phyloP scores from a whole-genome alignment of 1,140 invertebrate species.

The Drosophila trapezifrons region DNA sequence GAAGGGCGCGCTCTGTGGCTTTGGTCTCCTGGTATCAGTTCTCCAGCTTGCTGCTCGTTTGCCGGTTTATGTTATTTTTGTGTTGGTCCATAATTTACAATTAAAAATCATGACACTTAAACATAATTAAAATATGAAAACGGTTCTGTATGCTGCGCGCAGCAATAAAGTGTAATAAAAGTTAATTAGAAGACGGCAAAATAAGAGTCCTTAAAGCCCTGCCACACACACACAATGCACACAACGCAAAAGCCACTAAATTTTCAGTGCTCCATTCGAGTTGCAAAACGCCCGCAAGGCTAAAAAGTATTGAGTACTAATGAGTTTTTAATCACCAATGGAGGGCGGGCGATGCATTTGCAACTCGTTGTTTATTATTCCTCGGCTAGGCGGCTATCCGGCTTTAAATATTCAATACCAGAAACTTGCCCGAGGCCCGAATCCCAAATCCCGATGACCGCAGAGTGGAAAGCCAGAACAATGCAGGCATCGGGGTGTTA shows the following conservation, averaged over 20 bases:
- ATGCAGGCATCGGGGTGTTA: constrained; percentile 78
- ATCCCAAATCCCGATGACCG: constrained; percentile 15
- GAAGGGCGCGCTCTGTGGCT: constrained; percentile 26
- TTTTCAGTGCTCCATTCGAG: constrained; percentile 19
- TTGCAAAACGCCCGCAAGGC: neutral
- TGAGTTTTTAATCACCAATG: constrained; percentile 76
- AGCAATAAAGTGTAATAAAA: constrained; percentile 81
- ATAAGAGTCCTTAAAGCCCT: constrained; percentile 45
- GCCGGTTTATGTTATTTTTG: constrained; percentile 63
- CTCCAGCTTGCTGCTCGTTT: constrained; percentile 34
- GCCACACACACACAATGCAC: neutral
- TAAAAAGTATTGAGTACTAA: constrained; percentile 58
- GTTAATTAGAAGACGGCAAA: constrained; percentile 68
- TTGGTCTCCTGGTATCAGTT: constrained; percentile 30
- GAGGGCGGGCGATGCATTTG: constrained; percentile 5
- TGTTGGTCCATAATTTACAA: constrained; percentile 73
- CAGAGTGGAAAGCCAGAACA: constrained; percentile 53
- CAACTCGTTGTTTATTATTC: constrained; percentile 43
- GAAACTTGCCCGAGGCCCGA: constrained; percentile 3
- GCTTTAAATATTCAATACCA: constrained; percentile 37
- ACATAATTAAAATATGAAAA: constrained; percentile 83
- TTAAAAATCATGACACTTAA: constrained; percentile 81
- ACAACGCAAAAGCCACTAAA: constrained; percentile 43
- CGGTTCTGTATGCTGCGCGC: constrained; percentile 65
- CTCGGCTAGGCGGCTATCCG: neutral